phyloP scores from a whole-genome alignment of 2,113 vertebrate genomes.

The Ellobius talpinus region DNA sequence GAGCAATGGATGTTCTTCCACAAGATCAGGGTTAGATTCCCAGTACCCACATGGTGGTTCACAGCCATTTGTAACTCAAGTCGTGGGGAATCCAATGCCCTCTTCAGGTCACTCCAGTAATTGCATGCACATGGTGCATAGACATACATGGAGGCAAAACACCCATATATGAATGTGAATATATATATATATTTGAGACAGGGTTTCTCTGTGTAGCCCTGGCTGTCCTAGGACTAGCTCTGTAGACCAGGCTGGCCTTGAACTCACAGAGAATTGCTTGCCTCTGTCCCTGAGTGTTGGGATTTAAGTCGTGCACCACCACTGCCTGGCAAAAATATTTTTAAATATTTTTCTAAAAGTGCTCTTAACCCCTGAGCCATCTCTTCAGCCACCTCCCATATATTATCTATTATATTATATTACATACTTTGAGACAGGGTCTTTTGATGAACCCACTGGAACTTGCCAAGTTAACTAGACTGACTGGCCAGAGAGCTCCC shows the following conservation, averaged over 20 bases:
- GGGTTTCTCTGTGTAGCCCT: too few relatives aligned
- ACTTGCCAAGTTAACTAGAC: not conserved
- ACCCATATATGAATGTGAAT: not conserved
- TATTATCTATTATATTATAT: not conserved
- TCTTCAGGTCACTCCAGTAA: not conserved
- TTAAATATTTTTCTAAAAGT: not conserved
- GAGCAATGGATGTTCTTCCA: not conserved
- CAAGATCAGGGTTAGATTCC: not conserved
- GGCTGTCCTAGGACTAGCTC: not conserved
- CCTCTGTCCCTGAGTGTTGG: not conserved
- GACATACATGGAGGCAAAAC: not conserved
- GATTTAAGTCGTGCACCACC: not conserved
- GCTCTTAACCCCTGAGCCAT: not conserved
- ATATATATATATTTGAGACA: too few relatives aligned
- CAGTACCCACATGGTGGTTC: not conserved
- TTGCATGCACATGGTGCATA: not conserved
- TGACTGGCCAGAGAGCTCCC: not conserved
- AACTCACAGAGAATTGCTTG: not conserved
- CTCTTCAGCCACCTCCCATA: not conserved
- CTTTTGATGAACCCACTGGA: not conserved
- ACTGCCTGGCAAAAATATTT: not conserved
- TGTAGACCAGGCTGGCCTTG: not conserved
- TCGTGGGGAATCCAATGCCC: not conserved
- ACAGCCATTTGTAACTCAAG: not conserved
- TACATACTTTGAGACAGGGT: not conserved